phyloP scores from a whole-genome alignment of 2,113 vertebrate genomes.

The Aythya baeri region DNA sequence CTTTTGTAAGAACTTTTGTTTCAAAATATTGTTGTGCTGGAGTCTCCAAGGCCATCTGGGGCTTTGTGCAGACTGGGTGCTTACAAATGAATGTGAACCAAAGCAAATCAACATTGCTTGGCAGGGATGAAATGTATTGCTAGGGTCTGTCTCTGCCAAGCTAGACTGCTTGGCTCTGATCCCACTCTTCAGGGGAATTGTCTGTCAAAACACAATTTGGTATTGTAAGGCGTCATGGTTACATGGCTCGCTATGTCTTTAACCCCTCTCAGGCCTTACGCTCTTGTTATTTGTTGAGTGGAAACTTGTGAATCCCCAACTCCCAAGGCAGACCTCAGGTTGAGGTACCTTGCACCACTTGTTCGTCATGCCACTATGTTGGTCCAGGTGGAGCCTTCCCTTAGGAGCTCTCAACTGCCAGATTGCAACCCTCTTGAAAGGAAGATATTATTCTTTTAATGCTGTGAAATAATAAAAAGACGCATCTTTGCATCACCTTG shows the following conservation, averaged over 20 bases:
- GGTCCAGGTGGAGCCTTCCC: not conserved
- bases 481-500: not conserved
- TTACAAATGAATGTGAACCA: conserved; percentile 66
- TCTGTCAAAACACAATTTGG: conserved; percentile 60
- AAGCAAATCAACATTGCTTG: conserved; percentile 70
- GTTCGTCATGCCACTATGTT: accelerated
- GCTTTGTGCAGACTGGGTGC: conserved; percentile 56
- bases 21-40: conserved; percentile 59
- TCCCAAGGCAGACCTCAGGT: not conserved
- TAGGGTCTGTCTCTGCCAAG: conserved; percentile 66
- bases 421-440: not conserved
- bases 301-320: not conserved
- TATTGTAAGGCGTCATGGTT: conserved; percentile 26
- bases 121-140: conserved; percentile 58
- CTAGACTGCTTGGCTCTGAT: conserved; percentile 51
- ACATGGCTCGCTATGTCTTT: not conserved
- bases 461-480: not conserved
- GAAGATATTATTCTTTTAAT: not conserved
- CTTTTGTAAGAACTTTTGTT: conserved; percentile 61
- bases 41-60: conserved; percentile 58
- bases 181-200: conserved; percentile 47
- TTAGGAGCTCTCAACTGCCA: not conserved
- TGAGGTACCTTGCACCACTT: not conserved
- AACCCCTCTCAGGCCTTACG: not conserved
- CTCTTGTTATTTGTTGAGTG: not conserved